Base-by-base conservation (phyloP, 23 tunicate species). In the Ascidia mentula region DNA sequence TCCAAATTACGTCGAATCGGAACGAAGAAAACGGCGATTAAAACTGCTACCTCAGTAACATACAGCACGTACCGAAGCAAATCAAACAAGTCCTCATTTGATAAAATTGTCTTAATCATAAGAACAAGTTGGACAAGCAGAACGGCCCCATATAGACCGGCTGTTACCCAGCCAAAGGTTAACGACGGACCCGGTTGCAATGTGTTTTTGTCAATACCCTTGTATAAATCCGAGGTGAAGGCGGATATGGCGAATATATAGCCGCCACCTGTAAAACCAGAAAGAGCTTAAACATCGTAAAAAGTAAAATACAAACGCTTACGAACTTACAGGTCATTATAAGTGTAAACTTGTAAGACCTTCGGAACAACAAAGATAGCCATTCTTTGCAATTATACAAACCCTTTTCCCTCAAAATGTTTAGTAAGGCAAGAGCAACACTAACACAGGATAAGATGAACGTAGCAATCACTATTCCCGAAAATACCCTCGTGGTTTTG, bases 1-100 rank as follows among this genome's bases (percentile, higher is more conserved):
- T 53, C 65, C 65, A 53, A 53, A 28, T 53, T 53, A 20, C 65
- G 65, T 26, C 65, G 65, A 53, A 53, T 53, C 4, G 65, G 65
- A 53, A 53, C 65, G 24, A 53, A 53, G 13, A 53, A 53, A 26
- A 53, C 65, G 2, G 65, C 65, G 24, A 53, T 53, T 26, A 53
- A 28, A 53, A 53, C 22, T 1, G 24, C 24, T 26, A 53, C 24
- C 13, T 53, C 65, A 9, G 24, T 53, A 26, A 53, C 13, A 9
- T 9, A 53, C 4, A 9, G 28, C 13, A 53, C 7, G 24, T 53
- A 53, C 28, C 65, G 65, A 28, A 28, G 4, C 65, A 53, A 53
- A 53, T 53, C 65, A 20, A 20, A 20, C 13, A 20, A 26, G 13
- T 53, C 24, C 24, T 53, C 65, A 5, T 53, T 28, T 26, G 65